Evolutionary conservation across 2,113 vertebrate species (phyloP).

Genomic region (Chascanopsetta lugubris): DNA sequence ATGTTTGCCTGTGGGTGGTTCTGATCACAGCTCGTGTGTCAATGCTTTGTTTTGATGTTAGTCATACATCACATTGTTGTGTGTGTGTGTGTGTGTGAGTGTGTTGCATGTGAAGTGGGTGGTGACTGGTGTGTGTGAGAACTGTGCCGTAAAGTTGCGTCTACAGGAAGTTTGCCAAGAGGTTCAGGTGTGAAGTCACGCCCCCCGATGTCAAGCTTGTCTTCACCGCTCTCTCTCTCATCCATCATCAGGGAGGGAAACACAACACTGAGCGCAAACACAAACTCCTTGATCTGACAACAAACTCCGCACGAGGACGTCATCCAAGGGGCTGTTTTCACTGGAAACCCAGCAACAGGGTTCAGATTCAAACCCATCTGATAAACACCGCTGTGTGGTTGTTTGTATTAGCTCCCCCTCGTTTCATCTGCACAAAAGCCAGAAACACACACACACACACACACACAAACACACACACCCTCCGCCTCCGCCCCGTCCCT

Average conservation of each 20-base stretch:
- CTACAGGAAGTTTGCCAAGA: slow-evolving; percentile 7
- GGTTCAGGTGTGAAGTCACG: slow-evolving; percentile 34
- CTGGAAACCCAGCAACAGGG: slow-evolving; percentile 46
- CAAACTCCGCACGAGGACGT: slow-evolving; percentile 37
- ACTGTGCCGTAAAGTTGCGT: slow-evolving; percentile 11
- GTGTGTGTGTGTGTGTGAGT: no score
- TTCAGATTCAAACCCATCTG: slow-evolving; percentile 28
- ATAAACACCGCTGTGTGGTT: slow-evolving; percentile 36
- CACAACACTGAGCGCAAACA: neutral
- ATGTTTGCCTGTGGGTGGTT: slow-evolving; percentile 36
- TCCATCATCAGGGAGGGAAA: slow-evolving; percentile 16
- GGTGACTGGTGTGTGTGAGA: slow-evolving; percentile 2
- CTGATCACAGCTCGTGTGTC: slow-evolving; percentile 22
- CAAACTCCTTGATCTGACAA: slow-evolving; percentile 42
- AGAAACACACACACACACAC: slow-evolving; percentile 20
- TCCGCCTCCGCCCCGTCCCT: slow-evolving; percentile 18
- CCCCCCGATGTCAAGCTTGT: slow-evolving; percentile 30
- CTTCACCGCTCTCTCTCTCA: slow-evolving; percentile 36
- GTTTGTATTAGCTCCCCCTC: slow-evolving; percentile 25
- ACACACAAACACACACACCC: slow-evolving; percentile 15
- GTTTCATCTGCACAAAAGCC: slow-evolving; percentile 11
- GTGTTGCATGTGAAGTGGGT: neutral
- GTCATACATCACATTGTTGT: slow-evolving; percentile 8
- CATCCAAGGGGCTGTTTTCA: slow-evolving; percentile 49
- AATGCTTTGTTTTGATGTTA: slow-evolving; percentile 16